Base-by-base conservation (phyloP, 2,797 vertebrate species). In the Delichon dasypus region DNA sequence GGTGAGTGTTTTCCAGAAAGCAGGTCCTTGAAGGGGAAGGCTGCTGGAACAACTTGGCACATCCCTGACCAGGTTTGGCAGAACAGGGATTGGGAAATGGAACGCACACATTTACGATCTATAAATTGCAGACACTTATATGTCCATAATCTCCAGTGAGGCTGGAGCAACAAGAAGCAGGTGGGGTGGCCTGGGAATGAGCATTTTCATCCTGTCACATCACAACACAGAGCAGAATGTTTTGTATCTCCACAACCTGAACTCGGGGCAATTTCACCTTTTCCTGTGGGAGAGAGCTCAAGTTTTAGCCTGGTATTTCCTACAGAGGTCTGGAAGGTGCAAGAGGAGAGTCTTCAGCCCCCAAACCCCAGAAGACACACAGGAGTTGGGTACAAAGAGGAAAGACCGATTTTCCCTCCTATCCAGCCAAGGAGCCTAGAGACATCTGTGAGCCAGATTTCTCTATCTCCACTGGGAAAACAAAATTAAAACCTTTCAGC, bases 91-190 rank as follows among this genome's bases (percentile, higher is more conserved):
- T 38, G 73, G 61, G 54, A 78, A 86, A 86, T 15, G 16, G 21
- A 62, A 82, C 13, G 16, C 13, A 10, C 6, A 18, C 27, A 26
- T 55, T 53, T 71, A 67, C 36, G 60, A 53, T 10, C 25, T 6
- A 16, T 14, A 27, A 72, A 77, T 15, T 40, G 27, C 0, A 1
- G 32, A 64, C 55, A 70, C 22, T 18, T 3, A 0, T 1, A 85
- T 0, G 1, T 21, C 64, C 36, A 23, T 20, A 1, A 85, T 29
- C 53, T 79, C 67, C 5, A 4, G 29, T 7, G 34, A 90, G 29
- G 57, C 36, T 27, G 27, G 51, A 76, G 34, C 8, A 48, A 25
- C 8, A 73, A 57, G 1, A 4, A 62, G 81, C 44, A 73, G 30
- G 45, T 8, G 36, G 47, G 21, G 14, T 36, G 50, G 36, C n/a